A percentile compares a stretch with the other conserved stretches of the same genome.
These are phyloP conservation scores for Drosophila fungiperda DNA, from an alignment of 2,888 invertebrate species.

Conservation along the genomic window DNA sequence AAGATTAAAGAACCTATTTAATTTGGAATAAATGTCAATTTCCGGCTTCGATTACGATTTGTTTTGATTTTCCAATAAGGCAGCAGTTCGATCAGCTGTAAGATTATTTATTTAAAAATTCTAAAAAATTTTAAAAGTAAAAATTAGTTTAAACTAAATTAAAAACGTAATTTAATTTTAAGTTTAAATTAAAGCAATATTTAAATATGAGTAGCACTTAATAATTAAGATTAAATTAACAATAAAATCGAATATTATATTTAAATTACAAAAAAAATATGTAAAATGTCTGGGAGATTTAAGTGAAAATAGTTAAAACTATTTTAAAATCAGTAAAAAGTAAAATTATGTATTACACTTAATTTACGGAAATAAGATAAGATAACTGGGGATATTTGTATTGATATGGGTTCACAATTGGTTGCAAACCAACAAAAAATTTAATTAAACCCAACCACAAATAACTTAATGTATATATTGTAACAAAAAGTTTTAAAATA, in stretches of 20 bases:
- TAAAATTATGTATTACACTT: background rate
- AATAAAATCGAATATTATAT: background rate
- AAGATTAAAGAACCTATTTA: background rate
- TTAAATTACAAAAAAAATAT: background rate
- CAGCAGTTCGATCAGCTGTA: conserved; percentile 2
- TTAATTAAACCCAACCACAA: background rate
- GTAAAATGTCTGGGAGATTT: background rate
- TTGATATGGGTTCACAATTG: background rate
- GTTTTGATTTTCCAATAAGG: background rate
- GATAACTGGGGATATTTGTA: background rate
- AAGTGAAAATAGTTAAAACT: background rate
- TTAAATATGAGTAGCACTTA: background rate
- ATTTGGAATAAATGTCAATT: background rate
- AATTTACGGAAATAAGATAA: background rate
- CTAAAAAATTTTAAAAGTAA: background rate
- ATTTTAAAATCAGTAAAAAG: no score
- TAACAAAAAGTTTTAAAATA: background rate
- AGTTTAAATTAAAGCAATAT: background rate
- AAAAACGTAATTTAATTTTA: background rate
- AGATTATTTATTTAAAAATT: background rate
- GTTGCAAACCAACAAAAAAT: background rate
- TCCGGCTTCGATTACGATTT: background rate
- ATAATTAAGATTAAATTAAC: background rate
- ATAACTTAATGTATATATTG: no score
- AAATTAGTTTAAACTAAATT: background rate